phyloP scores from a whole-genome alignment of 2,113 vertebrate genomes.

The Aptenodytes patagonicus region DNA sequence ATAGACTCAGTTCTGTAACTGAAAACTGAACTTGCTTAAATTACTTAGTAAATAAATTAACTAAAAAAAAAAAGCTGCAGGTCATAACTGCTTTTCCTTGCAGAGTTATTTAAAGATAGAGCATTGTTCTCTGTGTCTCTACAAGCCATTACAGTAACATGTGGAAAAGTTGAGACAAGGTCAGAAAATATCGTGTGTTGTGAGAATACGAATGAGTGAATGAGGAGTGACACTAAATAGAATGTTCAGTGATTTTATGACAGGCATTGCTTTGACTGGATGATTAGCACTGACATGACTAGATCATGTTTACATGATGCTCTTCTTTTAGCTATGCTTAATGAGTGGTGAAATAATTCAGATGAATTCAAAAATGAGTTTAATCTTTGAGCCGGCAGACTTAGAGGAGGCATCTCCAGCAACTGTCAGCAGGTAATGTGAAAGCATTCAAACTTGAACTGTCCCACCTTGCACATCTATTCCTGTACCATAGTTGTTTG shows the following conservation, averaged over 20 bases:
- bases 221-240: neutral
- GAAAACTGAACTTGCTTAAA: neutral
- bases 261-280: neutral
- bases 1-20: neutral
- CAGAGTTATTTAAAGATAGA: neutral
- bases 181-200: neutral
- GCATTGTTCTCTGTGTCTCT: neutral
- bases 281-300: neutral
- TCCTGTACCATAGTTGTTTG: neutral
- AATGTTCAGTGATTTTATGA: neutral
- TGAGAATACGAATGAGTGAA: neutral
- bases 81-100: neutral
- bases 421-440: constrained; percentile 88
- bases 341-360: constrained; percentile 98
- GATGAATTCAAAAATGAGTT: constrained; percentile 92
- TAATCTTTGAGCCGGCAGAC: constrained; percentile 91
- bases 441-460: neutral
- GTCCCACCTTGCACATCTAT: neutral
- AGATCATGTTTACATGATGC: neutral
- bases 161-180: neutral
- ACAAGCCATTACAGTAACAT: neutral
- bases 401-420: constrained; percentile 92
- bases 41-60: neutral
- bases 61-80: neutral
- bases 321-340: constrained; percentile 83